phyloP scores from a whole-genome alignment of 2,113 vertebrate genomes.

The Ochotona curzoniae region DNA sequence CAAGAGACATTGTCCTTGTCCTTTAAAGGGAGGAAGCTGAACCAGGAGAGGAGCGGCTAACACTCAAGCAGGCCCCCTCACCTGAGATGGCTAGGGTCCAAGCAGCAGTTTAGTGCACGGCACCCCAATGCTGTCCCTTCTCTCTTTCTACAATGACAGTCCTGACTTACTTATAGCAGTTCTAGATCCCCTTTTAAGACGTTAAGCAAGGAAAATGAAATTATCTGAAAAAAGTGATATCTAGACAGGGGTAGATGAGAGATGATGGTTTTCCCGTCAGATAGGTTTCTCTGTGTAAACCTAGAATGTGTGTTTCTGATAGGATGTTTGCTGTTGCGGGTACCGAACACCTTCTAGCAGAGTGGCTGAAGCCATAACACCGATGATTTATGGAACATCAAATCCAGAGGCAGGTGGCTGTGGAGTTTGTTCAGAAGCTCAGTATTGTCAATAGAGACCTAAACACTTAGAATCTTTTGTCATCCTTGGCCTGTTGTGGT shows the following conservation, averaged over 20 bases:
- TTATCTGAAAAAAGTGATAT: not conserved
- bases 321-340: not conserved
- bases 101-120: too few species aligned
- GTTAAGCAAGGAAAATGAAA: not conserved
- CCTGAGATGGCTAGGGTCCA: too few species aligned
- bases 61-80: too few species aligned
- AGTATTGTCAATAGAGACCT: not conserved
- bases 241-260: not conserved
- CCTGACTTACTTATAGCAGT: not conserved
- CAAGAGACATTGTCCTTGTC: too few species aligned
- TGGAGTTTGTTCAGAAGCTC: not conserved
- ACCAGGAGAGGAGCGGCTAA: too few species aligned
- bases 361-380: not conserved
- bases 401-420: not conserved
- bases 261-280: not conserved
- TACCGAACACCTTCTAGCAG: not conserved
- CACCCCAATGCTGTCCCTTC: not conserved
- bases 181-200: slow-evolving; percentile 1
- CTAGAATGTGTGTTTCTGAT: not conserved
- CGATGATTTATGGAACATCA: not conserved
- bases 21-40: too few species aligned
- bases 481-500: not conserved
- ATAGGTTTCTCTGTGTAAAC: not conserved
- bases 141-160: not conserved
- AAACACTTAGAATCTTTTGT: not conserved